These are phyloP conservation scores for Cyanoderma ruficeps DNA, from an alignment of 2,113 vertebrate genomes.

Conservation along the genomic window DNA sequence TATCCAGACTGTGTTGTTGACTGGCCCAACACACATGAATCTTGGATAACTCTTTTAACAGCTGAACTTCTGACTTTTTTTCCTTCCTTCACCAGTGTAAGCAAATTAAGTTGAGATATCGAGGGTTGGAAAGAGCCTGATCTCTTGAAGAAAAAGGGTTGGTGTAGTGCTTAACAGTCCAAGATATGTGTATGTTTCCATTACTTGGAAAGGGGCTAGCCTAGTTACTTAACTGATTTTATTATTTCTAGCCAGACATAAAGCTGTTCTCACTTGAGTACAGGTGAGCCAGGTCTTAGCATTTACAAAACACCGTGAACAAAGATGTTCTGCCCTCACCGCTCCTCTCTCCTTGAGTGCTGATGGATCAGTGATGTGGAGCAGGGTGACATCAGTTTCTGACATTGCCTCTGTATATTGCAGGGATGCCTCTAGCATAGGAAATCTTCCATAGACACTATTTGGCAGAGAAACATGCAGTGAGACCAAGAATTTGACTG, in stretches of 20 bases:
- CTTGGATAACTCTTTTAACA: neutral
- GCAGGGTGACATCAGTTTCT: neutral
- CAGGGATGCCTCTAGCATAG: neutral
- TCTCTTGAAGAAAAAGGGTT: neutral
- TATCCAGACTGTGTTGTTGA: neutral
- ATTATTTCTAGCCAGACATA: neutral
- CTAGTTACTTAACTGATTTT: neutral
- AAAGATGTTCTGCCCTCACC: neutral
- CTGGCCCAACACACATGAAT: neutral
- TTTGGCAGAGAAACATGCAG: neutral
- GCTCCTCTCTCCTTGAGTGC: rapidly evolving
- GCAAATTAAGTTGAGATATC: neutral
- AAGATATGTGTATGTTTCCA: neutral
- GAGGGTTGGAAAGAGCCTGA: neutral
- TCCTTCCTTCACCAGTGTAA: neutral
- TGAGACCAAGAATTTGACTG: neutral
- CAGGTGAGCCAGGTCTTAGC: neutral
- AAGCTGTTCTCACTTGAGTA: neutral
- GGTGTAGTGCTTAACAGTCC: neutral
- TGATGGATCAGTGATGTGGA: neutral
- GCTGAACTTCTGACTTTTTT: neutral
- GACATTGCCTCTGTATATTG: neutral
- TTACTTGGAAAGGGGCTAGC: neutral
- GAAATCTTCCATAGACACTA: neutral
- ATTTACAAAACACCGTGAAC: neutral